Evolutionary conservation across 37 sponge, comb jelly and placozoan genomes (phyloP).

Genomic region (Beroe forskalii): DNA sequence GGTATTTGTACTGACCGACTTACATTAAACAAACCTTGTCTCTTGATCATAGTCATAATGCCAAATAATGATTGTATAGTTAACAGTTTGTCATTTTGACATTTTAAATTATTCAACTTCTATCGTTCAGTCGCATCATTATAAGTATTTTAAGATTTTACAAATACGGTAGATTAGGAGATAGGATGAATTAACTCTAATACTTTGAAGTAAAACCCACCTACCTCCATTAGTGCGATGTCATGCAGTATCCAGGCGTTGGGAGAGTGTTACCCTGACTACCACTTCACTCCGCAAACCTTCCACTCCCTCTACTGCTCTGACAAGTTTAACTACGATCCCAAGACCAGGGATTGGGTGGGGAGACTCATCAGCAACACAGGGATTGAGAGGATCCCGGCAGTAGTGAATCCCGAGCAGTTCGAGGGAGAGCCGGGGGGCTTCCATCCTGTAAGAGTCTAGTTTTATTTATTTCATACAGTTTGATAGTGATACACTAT

Average conservation of each 20-base stretch:
- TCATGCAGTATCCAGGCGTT: constrained; percentile 44
- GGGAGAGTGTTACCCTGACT: constrained; percentile 58
- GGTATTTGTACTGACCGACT: too few species aligned
- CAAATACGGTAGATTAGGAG: background rate
- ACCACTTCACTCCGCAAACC: constrained; percentile 52
- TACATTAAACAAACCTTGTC: too few species aligned
- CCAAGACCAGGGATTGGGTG: background rate
- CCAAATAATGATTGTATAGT: too few species aligned
- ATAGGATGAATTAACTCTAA: too few species aligned
- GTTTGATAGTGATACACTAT: background rate
- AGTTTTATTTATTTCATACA: background rate
- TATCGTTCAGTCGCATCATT: too few species aligned
- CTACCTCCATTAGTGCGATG: too few species aligned
- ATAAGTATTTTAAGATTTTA: background rate
- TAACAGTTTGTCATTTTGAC: too few species aligned
- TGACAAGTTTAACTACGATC: constrained; percentile 48
- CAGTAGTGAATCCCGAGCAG: constrained; percentile 22
- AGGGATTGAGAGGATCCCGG: constrained; percentile 43
- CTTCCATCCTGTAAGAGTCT: constrained; percentile 14
- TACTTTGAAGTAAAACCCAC: too few species aligned
- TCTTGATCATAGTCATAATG: too few species aligned
- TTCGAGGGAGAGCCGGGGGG: background rate
- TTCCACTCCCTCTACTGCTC: constrained; percentile 34
- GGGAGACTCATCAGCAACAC: background rate
- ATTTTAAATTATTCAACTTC: too few species aligned